Evolutionary conservation across 1,140 invertebrate genomes (phyloP), one percentile per base, ranked within the genome.

Genomic region (Subanguina moxae): DNA sequence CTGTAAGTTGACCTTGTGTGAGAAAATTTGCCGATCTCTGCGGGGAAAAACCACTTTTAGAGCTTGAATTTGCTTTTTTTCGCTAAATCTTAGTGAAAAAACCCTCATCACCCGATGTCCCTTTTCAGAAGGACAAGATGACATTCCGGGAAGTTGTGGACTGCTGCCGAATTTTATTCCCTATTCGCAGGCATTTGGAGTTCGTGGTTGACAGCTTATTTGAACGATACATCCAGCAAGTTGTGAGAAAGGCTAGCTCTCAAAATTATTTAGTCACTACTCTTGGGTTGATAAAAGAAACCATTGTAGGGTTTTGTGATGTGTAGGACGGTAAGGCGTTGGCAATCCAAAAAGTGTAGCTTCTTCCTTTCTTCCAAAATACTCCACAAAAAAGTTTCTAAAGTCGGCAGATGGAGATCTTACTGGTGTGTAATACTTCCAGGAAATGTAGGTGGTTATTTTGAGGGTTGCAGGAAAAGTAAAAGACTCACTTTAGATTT

Each of bases 231-330:
- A 62, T 69, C 13, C 62, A 61, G 56, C 67, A 69, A 64, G 62
- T 69, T 43, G 67, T 69, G 8, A 43, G 64, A 23, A 69, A 69
- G 46, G 67, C 66, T n/a, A 13, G 38, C 19, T 23, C 5, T 63
- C 7, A 8, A 1, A 25, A 25, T 63, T 13, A 42, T 23, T 64
- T 8, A 52, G 17, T 52, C 15, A 5, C 46, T 13, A 19, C n/a
- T 23, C 21, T 61, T 46, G 17, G 11, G 17, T 42, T 1, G 15
- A n/a, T 66, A 15, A 68, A 19, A 25, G 5, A 17, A 21, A 43
- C 23, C n/a, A n/a, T 69, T 69, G 17, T 28, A 69, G 67, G 67
- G 67, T n/a, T 69, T 66, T 28, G n/a, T 69, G 8, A 69, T 69
- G 67, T 69, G 67, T 42, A 19, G 48, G 8, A 19, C 1, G 17